Evolutionary conservation across 2,113 vertebrate genomes (phyloP).

Genomic region (Cyprinodon variegatus): DNA sequence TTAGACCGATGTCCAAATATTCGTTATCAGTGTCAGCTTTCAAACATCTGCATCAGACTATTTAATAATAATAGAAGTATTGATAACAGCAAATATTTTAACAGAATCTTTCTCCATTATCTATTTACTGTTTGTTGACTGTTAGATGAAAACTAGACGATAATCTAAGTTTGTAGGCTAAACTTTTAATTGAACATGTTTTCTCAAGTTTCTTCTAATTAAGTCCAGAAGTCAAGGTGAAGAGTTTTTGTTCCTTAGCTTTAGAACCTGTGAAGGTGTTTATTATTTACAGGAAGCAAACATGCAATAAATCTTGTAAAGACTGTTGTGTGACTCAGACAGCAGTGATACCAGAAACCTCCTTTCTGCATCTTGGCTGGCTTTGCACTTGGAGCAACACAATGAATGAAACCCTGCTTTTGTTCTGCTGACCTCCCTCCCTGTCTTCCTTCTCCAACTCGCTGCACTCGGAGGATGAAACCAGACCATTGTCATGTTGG

Average conservation of each 20-base stretch:
- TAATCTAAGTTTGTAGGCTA: not conserved
- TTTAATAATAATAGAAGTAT: too few relatives aligned
- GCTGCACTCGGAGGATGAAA: slow-evolving; percentile 63
- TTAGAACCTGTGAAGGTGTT: not conserved
- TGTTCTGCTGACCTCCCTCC: slow-evolving; percentile 61
- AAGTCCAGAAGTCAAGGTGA: not conserved
- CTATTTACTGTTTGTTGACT: too few relatives aligned
- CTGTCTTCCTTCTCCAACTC: slow-evolving; percentile 23
- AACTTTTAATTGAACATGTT: not conserved
- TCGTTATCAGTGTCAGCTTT: too few relatives aligned
- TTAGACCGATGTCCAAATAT: too few relatives aligned
- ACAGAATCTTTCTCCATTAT: too few relatives aligned
- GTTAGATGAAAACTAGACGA: too few relatives aligned
- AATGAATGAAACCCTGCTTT: slow-evolving; percentile 67
- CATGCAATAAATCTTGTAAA: not conserved
- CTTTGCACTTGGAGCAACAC: slow-evolving; percentile 12
- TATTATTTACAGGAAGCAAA: not conserved
- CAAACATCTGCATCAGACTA: too few relatives aligned
- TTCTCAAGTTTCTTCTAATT: not conserved
- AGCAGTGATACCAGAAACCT: slow-evolving; percentile 28
- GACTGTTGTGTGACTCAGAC: slow-evolving; percentile 49
- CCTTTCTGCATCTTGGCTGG: slow-evolving; percentile 23
- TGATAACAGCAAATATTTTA: too few relatives aligned
- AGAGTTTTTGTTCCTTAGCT: not conserved
- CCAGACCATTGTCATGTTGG: slow-evolving; percentile 67